These are phyloP conservation scores for Protophormia terraenovae DNA, from an alignment of 2,888 invertebrate species.

Conservation along the genomic window DNA sequence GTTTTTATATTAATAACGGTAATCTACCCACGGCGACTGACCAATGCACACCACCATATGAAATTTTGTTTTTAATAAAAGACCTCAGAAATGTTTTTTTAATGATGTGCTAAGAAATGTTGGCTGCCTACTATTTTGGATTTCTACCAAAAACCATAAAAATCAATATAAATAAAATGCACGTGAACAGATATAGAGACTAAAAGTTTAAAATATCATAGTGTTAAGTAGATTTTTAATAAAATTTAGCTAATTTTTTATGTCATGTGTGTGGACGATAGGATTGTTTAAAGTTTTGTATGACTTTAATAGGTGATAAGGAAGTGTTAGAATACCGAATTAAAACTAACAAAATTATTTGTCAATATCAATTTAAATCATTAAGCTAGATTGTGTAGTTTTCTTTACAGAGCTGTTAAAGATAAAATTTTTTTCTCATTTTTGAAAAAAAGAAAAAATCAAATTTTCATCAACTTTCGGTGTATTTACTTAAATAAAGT, in stretches of 20 bases:
- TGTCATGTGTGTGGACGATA: too few species aligned
- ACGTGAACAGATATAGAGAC: background rate
- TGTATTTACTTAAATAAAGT: too few species aligned
- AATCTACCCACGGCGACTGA: background rate
- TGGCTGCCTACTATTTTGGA: slow-evolving; percentile 18
- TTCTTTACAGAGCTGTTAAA: too few species aligned
- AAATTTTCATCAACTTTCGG: too few species aligned
- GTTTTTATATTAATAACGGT: background rate
- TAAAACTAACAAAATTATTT: too few species aligned
- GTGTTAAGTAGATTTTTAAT: background rate
- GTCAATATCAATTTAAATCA: too few species aligned
- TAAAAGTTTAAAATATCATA: background rate
- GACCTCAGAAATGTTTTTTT: background rate
- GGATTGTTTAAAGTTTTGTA: background rate
- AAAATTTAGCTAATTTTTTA: background rate
- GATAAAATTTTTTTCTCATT: too few species aligned
- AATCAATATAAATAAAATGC: slow-evolving; percentile 34
- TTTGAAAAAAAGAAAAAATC: too few species aligned
- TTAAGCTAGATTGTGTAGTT: too few species aligned
- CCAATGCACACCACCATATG: background rate
- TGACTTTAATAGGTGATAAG: background rate
- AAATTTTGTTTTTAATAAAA: background rate
- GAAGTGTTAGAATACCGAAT: too few species aligned
- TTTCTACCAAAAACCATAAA: slow-evolving; percentile 28
- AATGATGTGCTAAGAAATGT: slow-evolving; percentile 38